Evolutionary conservation across 2,797 vertebrate species (phyloP), one percentile per base, ranked within the genome.

Genomic region (Poeciliopsis paucimaculata): DNA sequence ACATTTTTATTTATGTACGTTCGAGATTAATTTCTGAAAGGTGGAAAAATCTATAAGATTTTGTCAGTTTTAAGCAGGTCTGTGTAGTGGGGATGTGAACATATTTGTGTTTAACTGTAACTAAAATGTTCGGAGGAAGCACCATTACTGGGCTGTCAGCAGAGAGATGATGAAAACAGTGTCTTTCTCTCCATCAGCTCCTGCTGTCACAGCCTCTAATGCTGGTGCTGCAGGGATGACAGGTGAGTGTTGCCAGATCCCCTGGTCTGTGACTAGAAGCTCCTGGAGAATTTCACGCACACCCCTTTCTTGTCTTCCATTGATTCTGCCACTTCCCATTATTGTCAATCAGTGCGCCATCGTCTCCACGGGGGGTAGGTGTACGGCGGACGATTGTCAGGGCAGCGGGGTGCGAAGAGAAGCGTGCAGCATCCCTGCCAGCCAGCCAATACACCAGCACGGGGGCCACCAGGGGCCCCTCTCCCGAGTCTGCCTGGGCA

Each of bases 271-370:
- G 93, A 93, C 93, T 91, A 82, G 91, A 88, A 91, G 90, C 92
- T 93, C 85, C 74, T 43, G 86, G 91, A 93, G 92, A 90, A 93
- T 93, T 94, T 90, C 87, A 86, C 86, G 64, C 84, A 79, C 87
- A 86, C 89, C 86, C 85, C 90, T 93, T 93, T 92, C 92, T 95
- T 95, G 94, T 94, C 92, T 93, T 88, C 90, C 91, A 95, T 95
- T 92, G 93, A 95, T 95, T 94, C 95, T 96, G 95, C 94, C 95
- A 96, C 92, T 96, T 95, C 91, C 94, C 90, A 95, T 96, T 95
- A 96, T 93, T 95, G 93, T 96, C 95, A 96, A 95, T 96, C 94
- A 95, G 92, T 76, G 90, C 81, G 20, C 85, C 87, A 72, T 76
- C 78, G 87, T 93, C 91, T 93, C 89, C 76, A 81, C 78, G 68